Percentiles rank a stretch among this genome's conserved stretches.
These are phyloP conservation scores for Poicephalus meyeri DNA, from an alignment of 2,113 vertebrate species.

Conservation along the genomic window DNA sequence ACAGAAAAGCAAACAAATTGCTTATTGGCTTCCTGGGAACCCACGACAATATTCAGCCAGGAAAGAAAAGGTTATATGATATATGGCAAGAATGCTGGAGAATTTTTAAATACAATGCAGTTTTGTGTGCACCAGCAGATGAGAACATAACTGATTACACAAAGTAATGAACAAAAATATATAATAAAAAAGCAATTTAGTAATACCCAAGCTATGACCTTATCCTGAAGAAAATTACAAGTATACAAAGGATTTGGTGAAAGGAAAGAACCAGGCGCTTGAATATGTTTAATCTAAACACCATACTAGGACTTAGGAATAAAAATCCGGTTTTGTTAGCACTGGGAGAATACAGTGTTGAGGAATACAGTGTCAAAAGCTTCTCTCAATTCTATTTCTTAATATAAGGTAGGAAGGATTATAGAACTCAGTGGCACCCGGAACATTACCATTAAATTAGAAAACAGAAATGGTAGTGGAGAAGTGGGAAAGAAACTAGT, in stretches of 20 bases:
- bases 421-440: neutral
- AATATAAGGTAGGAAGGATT: neutral
- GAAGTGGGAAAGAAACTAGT: neutral
- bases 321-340: neutral
- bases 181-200: neutral
- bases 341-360: neutral
- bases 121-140: neutral
- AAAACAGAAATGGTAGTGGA: neutral
- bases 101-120: neutral
- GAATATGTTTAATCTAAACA: neutral
- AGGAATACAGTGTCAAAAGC: neutral
- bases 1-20: neutral
- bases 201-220: neutral
- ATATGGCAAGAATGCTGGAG: neutral
- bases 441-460: neutral
- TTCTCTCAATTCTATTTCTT: neutral
- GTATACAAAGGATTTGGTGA: neutral
- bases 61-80: neutral
- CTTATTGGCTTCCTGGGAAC: neutral
- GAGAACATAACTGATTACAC: neutral
- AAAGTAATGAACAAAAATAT: neutral
- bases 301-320: neutral
- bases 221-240: neutral
- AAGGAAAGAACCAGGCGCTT: neutral
- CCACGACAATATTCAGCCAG: neutral